A percentile compares a stretch with the other conserved stretches of the same genome.
Evolutionary conservation across 2,113 vertebrate genomes (phyloP).

Genomic region (Halcyon malimbica): DNA sequence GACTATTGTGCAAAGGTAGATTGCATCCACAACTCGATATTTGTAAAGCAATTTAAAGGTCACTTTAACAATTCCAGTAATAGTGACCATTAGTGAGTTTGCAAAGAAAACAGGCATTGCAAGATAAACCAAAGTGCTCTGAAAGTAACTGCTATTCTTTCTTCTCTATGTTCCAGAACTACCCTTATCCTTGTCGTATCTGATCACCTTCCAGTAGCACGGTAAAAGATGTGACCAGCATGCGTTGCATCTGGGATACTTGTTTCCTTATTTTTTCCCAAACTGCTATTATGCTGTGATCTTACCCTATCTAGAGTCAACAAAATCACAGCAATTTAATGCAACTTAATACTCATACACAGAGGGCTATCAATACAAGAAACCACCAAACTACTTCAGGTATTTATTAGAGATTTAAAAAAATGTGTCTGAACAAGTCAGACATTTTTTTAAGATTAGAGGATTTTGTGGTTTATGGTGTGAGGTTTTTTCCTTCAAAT

Average conservation of each 20-base stretch:
- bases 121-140: conserved; percentile 32
- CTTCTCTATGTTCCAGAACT: background rate
- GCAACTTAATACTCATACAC: background rate
- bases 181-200: background rate
- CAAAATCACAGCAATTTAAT: background rate
- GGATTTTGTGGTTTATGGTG: background rate
- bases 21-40: conserved; percentile 12
- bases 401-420: background rate
- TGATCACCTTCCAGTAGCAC: background rate
- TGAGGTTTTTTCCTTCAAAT: background rate
- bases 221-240: background rate
- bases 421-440: background rate
- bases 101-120: conserved; percentile 40
- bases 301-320: background rate
- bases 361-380: background rate
- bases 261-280: background rate
- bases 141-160: background rate
- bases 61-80: conserved; percentile 38
- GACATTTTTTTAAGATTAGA: background rate
- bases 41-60: conserved; percentile 52
- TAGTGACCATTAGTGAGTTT: conserved; percentile 35
- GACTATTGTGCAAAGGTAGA: conserved; percentile 33
- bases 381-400: background rate
- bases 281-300: background rate
- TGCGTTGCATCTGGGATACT: background rate